phyloP scores from a whole-genome alignment of 2,797 vertebrate genomes.

The Mus caroli region DNA sequence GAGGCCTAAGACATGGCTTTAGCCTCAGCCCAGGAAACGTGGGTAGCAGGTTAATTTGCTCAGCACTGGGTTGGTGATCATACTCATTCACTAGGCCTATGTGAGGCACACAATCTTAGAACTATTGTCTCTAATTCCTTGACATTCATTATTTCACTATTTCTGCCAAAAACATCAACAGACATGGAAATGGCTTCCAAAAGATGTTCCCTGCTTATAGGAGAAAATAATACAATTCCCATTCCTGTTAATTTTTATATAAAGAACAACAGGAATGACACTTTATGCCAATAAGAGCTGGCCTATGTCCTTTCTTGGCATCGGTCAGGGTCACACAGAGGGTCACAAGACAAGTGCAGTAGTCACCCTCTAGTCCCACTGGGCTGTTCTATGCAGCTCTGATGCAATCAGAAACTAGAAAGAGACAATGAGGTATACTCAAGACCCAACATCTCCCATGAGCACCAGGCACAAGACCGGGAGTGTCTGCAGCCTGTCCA shows the following conservation, averaged over 20 bases:
- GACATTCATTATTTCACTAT: constrained; percentile 27
- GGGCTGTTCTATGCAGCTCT: not conserved
- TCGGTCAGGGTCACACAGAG: rapidly evolving
- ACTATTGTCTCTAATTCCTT: not conserved
- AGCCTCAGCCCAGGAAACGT: not conserved
- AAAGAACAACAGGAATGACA: not conserved
- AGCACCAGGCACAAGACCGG: not conserved
- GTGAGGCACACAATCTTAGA: not conserved
- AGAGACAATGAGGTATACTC: rapidly evolving
- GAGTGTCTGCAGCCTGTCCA: not conserved
- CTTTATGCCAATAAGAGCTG: not conserved
- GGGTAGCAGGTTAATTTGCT: not conserved
- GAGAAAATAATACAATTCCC: not conserved
- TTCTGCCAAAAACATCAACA: constrained; percentile 28
- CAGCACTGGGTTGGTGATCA: not conserved
- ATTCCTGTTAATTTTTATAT: not conserved
- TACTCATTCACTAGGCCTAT: not conserved
- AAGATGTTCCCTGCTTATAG: not conserved
- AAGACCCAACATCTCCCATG: too few relatives aligned
- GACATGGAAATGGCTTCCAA: constrained; percentile 24
- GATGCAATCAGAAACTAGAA: not conserved
- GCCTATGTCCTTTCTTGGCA: rapidly evolving
- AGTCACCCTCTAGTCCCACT: not conserved
- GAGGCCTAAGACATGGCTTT: not conserved
- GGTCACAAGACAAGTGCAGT: not conserved